Evolutionary conservation across 1,140 invertebrate species (phyloP).

Genomic region (Ostrea edulis): DNA sequence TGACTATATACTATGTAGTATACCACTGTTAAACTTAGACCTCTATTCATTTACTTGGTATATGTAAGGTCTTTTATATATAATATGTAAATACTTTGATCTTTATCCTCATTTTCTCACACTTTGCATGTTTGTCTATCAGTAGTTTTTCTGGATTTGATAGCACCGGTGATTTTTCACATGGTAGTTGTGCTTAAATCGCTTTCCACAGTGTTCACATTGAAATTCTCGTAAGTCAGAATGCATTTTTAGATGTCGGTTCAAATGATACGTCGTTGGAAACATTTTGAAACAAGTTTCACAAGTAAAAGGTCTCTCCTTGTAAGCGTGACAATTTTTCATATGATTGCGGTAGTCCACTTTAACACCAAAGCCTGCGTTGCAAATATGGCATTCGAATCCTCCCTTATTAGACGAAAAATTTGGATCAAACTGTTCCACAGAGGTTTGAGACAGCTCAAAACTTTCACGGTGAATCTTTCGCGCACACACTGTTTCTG

Average conservation of each 20-base stretch:
- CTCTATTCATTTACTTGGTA: too few species aligned
- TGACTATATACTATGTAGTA: too few species aligned
- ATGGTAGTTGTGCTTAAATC: conserved; percentile 17
- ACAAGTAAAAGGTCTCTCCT: neutral
- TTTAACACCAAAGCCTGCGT: neutral
- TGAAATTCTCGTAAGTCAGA: conserved; percentile 26
- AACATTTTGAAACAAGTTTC: conserved; percentile 39
- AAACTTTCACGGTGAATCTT: neutral
- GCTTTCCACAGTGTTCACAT: conserved; percentile 30
- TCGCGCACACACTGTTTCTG: neutral
- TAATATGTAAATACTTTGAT: too few species aligned
- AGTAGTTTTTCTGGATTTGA: neutral
- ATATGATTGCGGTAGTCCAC: neutral
- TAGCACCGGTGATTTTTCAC: conserved; percentile 1
- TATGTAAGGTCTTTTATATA: too few species aligned
- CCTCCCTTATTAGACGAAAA: neutral
- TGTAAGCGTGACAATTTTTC: neutral
- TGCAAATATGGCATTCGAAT: conserved; percentile 7
- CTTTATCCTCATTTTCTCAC: too few species aligned
- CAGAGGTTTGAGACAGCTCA: neutral
- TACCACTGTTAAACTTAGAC: too few species aligned
- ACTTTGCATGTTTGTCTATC: neutral
- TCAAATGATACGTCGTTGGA: conserved; percentile 3
- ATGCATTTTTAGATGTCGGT: conserved; percentile 43
- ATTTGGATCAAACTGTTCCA: neutral